A percentile compares a stretch with the other conserved stretches of the same genome.
Conservation (phyloP, 2,797 vertebrate species). For the Chrysolophus pictus region DNA sequence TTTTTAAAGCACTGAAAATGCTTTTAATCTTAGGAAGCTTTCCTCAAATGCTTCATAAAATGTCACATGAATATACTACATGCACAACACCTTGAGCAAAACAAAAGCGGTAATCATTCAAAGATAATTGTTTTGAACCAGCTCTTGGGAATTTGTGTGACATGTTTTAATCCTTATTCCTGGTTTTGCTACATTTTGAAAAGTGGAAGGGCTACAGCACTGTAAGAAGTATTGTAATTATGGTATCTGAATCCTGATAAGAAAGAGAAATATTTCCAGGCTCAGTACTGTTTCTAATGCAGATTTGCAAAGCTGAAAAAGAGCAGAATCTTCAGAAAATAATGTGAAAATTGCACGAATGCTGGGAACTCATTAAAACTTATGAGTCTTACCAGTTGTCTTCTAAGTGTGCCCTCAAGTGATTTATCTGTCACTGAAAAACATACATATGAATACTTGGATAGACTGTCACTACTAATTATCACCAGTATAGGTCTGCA, state of each 20-base stretch:
- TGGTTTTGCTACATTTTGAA: neutral
- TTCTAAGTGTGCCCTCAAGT: neutral
- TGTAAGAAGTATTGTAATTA: neutral
- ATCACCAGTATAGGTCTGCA: neutral
- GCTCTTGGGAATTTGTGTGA: neutral
- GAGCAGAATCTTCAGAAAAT: neutral
- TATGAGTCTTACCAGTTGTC: neutral
- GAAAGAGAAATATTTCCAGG: neutral
- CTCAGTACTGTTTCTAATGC: neutral
- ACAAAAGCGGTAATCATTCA: neutral
- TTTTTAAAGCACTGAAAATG: neutral
- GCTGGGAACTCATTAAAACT: neutral
- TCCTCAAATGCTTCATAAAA: neutral
- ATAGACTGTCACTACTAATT: neutral
- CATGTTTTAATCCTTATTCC: neutral
- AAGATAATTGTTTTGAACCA: neutral
- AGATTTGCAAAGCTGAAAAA: neutral
- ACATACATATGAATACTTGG: neutral
- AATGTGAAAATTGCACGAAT: neutral
- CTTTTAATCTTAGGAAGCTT: neutral
- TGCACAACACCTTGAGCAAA: neutral
- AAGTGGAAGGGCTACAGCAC: neutral
- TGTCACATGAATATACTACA: neutral
- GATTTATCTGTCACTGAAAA: slow-evolving; percentile 4
- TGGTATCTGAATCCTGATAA: neutral